These are phyloP conservation scores for Cricetomys ansorgei DNA, from an alignment of 2,113 vertebrate species.

Conservation along the genomic window DNA sequence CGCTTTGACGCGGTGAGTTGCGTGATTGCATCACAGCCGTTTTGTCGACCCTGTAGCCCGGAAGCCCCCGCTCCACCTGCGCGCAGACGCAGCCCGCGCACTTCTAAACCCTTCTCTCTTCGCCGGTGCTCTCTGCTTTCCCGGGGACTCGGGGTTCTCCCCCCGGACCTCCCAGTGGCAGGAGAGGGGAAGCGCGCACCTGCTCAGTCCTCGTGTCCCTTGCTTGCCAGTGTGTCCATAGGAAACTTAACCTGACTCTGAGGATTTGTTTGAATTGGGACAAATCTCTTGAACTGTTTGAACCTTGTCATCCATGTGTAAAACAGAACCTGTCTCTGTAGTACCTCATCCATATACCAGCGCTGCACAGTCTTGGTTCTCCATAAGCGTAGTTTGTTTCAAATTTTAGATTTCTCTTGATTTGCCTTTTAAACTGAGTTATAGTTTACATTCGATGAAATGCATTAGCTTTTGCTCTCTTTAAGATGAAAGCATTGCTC, in stretches of 20 bases:
- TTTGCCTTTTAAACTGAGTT: background rate
- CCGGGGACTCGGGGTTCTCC: background rate
- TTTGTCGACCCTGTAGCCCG: background rate
- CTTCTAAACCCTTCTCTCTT: background rate
- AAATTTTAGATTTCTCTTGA: background rate
- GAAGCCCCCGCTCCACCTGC: conserved; percentile 13
- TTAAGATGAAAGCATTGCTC: background rate
- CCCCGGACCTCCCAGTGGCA: background rate
- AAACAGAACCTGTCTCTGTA: background rate
- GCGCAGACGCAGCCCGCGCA: background rate
- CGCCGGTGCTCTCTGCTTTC: background rate
- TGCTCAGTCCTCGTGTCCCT: background rate
- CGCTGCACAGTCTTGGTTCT: no score
- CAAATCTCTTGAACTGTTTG: background rate
- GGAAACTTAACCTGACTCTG: background rate
- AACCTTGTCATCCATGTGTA: background rate
- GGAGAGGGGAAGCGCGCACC: accelerated
- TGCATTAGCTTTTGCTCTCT: background rate
- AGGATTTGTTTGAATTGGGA: background rate
- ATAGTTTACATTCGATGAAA: background rate
- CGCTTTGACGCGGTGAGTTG: conserved; percentile 48
- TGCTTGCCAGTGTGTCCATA: background rate
- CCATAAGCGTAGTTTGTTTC: background rate
- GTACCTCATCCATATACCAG: no score
- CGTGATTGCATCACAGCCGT: conserved; percentile 71